Evolutionary conservation across 2,888 invertebrate genomes (phyloP).

Genomic region (Pantelozetes paolii): DNA sequence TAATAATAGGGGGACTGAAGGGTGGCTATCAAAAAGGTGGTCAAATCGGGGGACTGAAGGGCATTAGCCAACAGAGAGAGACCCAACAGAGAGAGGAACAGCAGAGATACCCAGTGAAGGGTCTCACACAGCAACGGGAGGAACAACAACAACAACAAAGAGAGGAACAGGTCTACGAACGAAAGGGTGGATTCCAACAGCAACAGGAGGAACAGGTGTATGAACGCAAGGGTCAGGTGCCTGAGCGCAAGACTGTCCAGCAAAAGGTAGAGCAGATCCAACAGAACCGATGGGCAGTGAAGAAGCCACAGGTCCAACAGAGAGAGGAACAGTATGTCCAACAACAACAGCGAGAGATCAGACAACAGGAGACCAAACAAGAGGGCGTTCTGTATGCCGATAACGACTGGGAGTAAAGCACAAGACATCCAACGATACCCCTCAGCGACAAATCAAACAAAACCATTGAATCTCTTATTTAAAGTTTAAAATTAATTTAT

Average conservation of each 20-base stretch:
- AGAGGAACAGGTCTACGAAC: not conserved
- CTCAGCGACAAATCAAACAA: not conserved
- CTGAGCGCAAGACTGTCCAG: not conserved
- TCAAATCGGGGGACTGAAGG: not conserved
- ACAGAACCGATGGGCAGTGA: not conserved
- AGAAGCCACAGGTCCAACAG: not conserved
- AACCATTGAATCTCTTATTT: not conserved
- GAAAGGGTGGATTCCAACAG: not conserved
- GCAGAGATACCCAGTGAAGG: not conserved
- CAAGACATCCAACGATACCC: too few species aligned
- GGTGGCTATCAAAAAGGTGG: not conserved
- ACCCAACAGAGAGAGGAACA: not conserved
- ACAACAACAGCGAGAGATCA: not conserved
- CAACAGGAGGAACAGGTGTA: not conserved
- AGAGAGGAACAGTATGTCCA: not conserved
- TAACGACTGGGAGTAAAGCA: constrained; percentile 3
- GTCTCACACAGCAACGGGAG: not conserved
- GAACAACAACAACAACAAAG: constrained; percentile 6
- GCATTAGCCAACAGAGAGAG: not conserved
- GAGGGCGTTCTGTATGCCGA: not conserved
- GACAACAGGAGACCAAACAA: not conserved
- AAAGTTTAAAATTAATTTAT: constrained; percentile 2
- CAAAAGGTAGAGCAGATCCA: not conserved
- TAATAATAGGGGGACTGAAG: not conserved
- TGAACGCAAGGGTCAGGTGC: not conserved